Evolutionary conservation across 2,113 vertebrate genomes (phyloP), one percentile per base, ranked within the genome.

Genomic region (Centropristis striata): DNA sequence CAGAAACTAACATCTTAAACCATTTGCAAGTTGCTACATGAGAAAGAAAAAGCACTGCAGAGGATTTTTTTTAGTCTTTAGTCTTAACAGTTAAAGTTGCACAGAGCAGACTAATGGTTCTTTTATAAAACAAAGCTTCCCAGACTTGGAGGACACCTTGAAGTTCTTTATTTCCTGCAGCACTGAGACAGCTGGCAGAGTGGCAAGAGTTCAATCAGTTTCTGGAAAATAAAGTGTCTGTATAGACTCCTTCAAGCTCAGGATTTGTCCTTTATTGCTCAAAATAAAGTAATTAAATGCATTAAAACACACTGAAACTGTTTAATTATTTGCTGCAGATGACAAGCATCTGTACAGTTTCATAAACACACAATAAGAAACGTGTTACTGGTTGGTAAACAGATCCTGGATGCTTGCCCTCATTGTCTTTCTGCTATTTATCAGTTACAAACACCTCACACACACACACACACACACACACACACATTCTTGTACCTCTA

Each of bases 381-480:
- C 23, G 13, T n/a, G 58, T 16, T 16, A 51, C 2, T 21, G 27
- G 18, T 61, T 10, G 50, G 57, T 73, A 32, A 86, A 79, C 39
- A 47, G 53, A 78, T 64, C 27, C 14, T 57, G 39, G 68, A 57
- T 66, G 10, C 32, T 20, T 5, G 23, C 12, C 59, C 53, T 61
- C 66, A 42, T 32, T 54, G 65, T 77, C 51, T 28, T 6, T 44
- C 2, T 66, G 1, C 65, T 18, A n/a, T 55, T 27, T 53, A 7
- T 39, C 20, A 4, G 18, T 27, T 6, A n/a, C 47, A 49, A 8
- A n/a, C 47, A n/a, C 47, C n/a, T 55, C 42, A 32, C 21, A 23
- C 28, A 49, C 2, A 41, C 37, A 28, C 68, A 39, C 60, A 27
- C 42, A 59, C 82, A 55, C 59, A 68, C 63, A 68, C 27, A 71